phyloP scores from a whole-genome alignment of 2,113 vertebrate genomes.

The Prinia subflava region DNA sequence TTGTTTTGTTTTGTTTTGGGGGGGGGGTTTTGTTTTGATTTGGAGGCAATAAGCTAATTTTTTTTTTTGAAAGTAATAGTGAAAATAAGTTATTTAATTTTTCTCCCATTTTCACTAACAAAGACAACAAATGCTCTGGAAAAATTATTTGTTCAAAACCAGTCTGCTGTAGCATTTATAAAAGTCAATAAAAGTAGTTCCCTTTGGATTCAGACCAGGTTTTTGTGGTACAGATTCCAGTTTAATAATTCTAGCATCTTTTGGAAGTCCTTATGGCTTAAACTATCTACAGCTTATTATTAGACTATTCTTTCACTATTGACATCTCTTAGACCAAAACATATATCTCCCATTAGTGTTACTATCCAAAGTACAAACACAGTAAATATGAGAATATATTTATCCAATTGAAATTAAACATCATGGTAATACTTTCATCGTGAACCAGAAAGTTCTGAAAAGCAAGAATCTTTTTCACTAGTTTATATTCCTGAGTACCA shows the following conservation, averaged over 20 bases:
- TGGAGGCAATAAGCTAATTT: too few relatives aligned
- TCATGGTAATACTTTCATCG: neutral
- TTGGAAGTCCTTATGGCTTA: neutral
- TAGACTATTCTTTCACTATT: neutral
- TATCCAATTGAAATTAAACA: neutral
- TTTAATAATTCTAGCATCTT: neutral
- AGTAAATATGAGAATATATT: neutral
- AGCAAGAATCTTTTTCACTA: neutral
- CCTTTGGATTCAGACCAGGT: neutral
- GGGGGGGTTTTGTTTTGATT: too few relatives aligned
- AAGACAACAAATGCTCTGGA: neutral
- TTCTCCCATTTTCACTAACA: neutral
- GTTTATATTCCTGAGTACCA: fast-evolving
- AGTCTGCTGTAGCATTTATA: neutral
- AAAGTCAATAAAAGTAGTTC: neutral
- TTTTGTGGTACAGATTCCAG: neutral
- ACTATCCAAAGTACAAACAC: neutral
- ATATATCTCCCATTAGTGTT: neutral
- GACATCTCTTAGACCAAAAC: neutral
- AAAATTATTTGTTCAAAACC: neutral
- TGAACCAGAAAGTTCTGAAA: neutral
- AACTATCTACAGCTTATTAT: neutral
- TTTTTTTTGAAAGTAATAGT: neutral
- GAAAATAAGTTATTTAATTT: neutral
- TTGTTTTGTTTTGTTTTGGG: too few relatives aligned